Evolutionary conservation across 2,113 vertebrate genomes (phyloP).

Genomic region (Protobothrops flavoviridis): DNA sequence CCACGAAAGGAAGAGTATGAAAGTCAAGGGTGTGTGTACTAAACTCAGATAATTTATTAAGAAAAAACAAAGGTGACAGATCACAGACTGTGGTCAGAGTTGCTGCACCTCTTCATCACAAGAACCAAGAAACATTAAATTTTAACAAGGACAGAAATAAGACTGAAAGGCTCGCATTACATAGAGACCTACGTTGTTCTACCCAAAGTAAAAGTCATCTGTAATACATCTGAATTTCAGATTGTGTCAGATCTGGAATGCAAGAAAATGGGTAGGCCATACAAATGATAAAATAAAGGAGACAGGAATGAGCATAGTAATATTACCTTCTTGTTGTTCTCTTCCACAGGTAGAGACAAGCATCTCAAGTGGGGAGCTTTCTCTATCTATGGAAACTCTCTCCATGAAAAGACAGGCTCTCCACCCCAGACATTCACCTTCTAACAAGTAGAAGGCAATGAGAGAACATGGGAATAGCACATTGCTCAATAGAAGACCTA

Average conservation of each 20-base stretch:
- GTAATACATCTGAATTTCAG: not conserved
- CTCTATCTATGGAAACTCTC: not conserved
- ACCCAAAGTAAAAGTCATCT: not conserved
- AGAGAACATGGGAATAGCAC: not conserved
- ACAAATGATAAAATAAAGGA: not conserved
- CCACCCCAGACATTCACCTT: not conserved
- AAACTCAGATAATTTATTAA: not conserved
- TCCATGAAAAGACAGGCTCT: not conserved
- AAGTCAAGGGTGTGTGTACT: no score
- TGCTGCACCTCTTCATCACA: not conserved
- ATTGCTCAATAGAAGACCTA: no score
- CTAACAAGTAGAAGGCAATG: not conserved
- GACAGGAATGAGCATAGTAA: not conserved
- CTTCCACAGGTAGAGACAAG: not conserved
- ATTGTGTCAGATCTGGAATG: not conserved
- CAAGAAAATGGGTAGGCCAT: not conserved
- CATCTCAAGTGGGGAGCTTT: not conserved
- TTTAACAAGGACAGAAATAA: not conserved
- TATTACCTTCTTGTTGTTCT: not conserved
- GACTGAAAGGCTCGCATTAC: not conserved
- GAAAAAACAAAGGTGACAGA: not conserved
- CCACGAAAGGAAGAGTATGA: not conserved
- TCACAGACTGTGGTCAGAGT: not conserved
- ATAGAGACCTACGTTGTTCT: not conserved
- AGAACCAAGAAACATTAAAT: not conserved